Base-by-base conservation (phyloP, 2,888 invertebrate species). In the Drosophila subquinaria region DNA sequence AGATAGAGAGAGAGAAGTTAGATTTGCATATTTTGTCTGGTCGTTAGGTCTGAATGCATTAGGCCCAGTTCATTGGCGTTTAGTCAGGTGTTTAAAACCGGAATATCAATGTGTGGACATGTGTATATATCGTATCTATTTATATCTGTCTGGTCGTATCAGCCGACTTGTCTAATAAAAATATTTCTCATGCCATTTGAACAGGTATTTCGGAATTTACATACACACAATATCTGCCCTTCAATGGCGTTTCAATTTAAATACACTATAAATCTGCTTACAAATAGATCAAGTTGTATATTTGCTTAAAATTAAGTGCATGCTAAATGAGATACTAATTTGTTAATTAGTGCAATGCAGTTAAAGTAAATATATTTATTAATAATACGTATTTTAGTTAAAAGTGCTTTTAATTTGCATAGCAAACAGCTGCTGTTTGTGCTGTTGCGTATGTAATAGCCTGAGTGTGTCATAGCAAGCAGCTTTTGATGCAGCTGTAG, bases 101-200 rank as follows among this genome's bases (percentile, higher is more conserved):
- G 83, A 81, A 79, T 81, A 59, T 66, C 33, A 72, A 81, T 73
- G 20, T 69, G 23, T 3, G 30, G 20, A 55, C 27, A 57, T 51
- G 23, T 45, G 13, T 36, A 45, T 13, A 57, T 30, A 50, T 51
- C 13, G 15, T 53, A 69, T 61, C 56, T 65, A 63, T 59, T 79
- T 67, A 53, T 69, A 66, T 48, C 79, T 78, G 86, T 86, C 86
- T 73, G 53, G 43, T 71, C 63, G 76, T 61, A 85, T 83, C 79
- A 73, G 81, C 81, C 79, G 85, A 84, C 72, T 74, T 82, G 76
- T 50, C 57, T 33, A 62, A 65, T 68, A 43, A 40, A 79, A 75
- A 76, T 73, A 65, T 76, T 63, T 63, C n/a, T 53, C 57, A 63
- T 65, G 66, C 62, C 79, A 57, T 50, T 70, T 63, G 33, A 77